A percentile compares a stretch with the other conserved stretches of the same genome.
phyloP scores from a whole-genome alignment of 2,797 vertebrate genomes.

The Halcyon smyrnensis region DNA sequence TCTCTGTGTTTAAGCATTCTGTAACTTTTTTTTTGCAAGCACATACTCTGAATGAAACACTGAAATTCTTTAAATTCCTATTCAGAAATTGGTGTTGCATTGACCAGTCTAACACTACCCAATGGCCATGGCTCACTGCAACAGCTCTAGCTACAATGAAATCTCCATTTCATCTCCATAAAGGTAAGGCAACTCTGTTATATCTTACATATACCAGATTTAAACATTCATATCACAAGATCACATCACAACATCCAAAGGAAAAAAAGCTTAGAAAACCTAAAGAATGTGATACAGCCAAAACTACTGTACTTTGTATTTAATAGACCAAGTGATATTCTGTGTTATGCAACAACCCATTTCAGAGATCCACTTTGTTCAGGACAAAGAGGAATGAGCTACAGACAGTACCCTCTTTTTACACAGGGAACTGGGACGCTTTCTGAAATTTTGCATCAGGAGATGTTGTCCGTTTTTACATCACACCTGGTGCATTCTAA shows the following conservation, averaged over 20 bases:
- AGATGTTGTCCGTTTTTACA: neutral
- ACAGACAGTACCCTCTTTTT: neutral
- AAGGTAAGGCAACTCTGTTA: neutral
- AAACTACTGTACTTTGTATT: neutral
- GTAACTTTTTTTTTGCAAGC: neutral
- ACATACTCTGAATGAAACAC: neutral
- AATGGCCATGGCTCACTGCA: neutral
- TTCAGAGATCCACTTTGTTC: neutral
- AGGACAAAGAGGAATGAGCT: neutral
- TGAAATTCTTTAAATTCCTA: neutral
- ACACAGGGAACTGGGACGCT: neutral
- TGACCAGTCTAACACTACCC: neutral
- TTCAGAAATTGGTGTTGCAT: neutral
- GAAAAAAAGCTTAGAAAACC: neutral
- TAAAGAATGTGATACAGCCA: neutral
- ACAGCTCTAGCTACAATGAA: neutral
- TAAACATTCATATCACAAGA: neutral
- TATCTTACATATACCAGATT: neutral
- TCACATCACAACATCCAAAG: neutral
- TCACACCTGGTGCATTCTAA: neutral
- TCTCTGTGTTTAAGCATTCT: neutral
- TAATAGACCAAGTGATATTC: neutral
- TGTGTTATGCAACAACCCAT: neutral
- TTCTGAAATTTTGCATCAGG: neutral
- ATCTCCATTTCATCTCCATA: neutral